Evolutionary conservation across 2,888 invertebrate species (phyloP), one percentile per base, ranked within the genome.

Genomic region (Drosophila macrospina): DNA sequence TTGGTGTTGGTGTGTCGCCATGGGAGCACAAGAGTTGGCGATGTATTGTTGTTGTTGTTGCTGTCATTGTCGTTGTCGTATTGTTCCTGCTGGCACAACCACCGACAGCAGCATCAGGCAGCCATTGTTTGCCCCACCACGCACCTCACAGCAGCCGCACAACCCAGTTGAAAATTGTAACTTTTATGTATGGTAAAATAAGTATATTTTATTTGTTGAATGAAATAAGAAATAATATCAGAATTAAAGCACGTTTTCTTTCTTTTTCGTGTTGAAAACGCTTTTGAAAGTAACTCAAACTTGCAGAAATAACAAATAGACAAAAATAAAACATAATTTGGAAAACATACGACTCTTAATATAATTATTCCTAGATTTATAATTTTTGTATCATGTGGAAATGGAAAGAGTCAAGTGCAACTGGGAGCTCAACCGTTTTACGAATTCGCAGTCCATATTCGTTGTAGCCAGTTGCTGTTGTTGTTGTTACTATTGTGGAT

Each of bases 91-190:
- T 71, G 80, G 72, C 62, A 66, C 84, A 82, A 71, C 86, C 84
- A 76, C 70, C 86, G 80, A 69, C 82, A 78, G 65, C 82, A 69
- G 55, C 71, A 57, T 34, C 51, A 50, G 32, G 56, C 83, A 68
- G 88, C 82, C 88, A 88, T 88, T 88, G 88, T 82, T 82, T 75
- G 64, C 79, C 75, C 83, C 80, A 60, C 66, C 71, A 69, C 69
- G 63, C 82, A 66, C 59, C 64, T 67, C 74, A 69, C 57, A 32
- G 20, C 41, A 42, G 24, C 5, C 44, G 36, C 50, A 20, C 20
- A 24, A 28, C 65, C 77, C 72, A 77, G 73, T 47, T 57, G 56
- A 32, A 57, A 39, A 34, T 15, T 7, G 7, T 24, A 8, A 24
- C 34, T 54, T 42, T 63, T 34, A 28, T n/a, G 8, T n/a, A 7